Base-by-base conservation (phyloP, 2,888 invertebrate species). In the Helleia helle region DNA sequence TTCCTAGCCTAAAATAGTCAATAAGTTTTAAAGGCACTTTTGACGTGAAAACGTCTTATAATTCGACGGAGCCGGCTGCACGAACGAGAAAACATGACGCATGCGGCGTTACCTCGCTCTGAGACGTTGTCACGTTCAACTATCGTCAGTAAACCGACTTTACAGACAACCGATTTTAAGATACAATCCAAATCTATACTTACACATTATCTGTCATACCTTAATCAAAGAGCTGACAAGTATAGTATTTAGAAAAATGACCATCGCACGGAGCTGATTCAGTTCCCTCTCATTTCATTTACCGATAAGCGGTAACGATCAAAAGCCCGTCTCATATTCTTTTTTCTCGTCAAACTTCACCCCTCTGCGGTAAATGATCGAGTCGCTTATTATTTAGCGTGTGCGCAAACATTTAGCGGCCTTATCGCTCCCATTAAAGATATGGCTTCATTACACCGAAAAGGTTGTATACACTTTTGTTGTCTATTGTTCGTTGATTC, bases 361-460 rank as follows among this genome's bases (percentile, higher is more conserved):
- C 61, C 70, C 71, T 77, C 67, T 65, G 71, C 66, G 72, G 70
- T 69, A 80, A 80, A 81, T 79, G 83, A 80, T 79, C 76, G 71
- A 62, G 62, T 52, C 74, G 72, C 74, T 80, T 83, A 83, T 83
- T 81, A 81, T 83, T 81, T 81, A 79, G 83, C 81, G 81, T 81
- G 83, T 75, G 75, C 77, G 65, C 83, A 79, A 81, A 80, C 84
- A 84, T 84, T 83, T 77, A 76, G 72, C 73, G 58, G 67, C 71
- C 80, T 84, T 84, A 84, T 83, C 84, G 70, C 56, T 58, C 61
- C 80, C 70, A 80, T 83, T 84, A 83, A 74, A 77, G 79, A 80
- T 81, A 83, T 71, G 77, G 81, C 83, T 84, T 83, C 84, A 84
- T 84, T 84, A 81, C 74, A 46, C 55, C 62, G 55, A 54, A 59